These are phyloP conservation scores for Balearica regulorum DNA, from an alignment of 2,797 vertebrate species.

Conservation along the genomic window DNA sequence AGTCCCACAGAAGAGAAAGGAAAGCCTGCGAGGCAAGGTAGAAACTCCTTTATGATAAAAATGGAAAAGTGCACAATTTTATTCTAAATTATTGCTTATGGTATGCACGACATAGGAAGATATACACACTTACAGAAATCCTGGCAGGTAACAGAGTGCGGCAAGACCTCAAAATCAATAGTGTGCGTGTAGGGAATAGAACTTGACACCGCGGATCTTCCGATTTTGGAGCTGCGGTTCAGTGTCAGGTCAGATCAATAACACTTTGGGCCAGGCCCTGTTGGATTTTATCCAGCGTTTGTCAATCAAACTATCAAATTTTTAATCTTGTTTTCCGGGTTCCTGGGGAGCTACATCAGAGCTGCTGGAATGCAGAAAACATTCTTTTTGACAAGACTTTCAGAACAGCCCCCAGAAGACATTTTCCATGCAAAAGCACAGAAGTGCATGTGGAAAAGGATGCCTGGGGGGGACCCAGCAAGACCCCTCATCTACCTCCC, in stretches of 20 bases:
- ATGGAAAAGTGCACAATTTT: not conserved
- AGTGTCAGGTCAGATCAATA: not conserved
- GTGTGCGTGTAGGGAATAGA: fast-evolving
- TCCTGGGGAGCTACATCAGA: not conserved
- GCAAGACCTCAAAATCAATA: not conserved
- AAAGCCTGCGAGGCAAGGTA: not conserved
- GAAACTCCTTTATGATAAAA: not conserved
- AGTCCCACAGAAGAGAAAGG: not conserved
- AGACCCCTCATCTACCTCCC: not conserved
- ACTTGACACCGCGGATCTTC: fast-evolving
- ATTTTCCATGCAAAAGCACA: not conserved
- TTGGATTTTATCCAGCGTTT: not conserved
- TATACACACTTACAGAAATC: fast-evolving
- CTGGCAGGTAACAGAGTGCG: not conserved
- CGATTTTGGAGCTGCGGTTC: not conserved
- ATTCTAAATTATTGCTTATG: not conserved
- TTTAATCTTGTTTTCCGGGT: not conserved
- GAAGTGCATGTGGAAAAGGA: not conserved
- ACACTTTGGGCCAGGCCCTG: not conserved
- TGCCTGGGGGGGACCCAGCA: not conserved
- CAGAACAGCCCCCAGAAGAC: not conserved
- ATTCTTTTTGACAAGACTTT: not conserved
- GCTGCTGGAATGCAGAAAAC: not conserved
- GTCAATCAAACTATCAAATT: not conserved
- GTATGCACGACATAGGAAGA: too few relatives aligned